phyloP scores from a whole-genome alignment of 1,140 invertebrate genomes.

The Cataglyphis hispanica region DNA sequence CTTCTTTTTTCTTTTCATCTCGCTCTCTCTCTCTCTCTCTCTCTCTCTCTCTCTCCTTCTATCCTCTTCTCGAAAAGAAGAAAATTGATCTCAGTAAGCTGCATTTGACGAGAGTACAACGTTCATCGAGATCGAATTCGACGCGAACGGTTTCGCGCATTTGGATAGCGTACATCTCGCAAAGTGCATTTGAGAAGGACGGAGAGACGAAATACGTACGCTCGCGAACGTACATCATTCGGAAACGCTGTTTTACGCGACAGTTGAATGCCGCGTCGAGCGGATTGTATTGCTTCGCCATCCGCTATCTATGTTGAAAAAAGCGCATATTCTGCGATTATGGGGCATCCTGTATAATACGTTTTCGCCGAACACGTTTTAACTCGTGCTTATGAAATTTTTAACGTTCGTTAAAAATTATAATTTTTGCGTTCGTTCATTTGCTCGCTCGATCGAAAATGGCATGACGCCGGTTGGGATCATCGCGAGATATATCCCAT shows the following conservation, averaged over 20 bases:
- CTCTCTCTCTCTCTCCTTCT: neutral
- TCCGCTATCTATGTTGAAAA: neutral
- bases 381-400: constrained; percentile 41
- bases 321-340: neutral
- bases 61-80: no score
- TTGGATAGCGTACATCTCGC: constrained; percentile 10
- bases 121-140: constrained; percentile 57
- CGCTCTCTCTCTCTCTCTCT: neutral
- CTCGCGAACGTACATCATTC: constrained; percentile 12
- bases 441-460: constrained; percentile 32
- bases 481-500: constrained; percentile 7
- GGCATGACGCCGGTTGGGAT: constrained; percentile 45
- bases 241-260: constrained; percentile 31
- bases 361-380: neutral
- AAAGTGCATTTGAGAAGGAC: constrained; percentile 15
- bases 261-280: neutral
- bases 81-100: constrained; percentile 57
- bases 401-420: no score
- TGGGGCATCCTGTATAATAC: neutral
- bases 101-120: constrained; percentile 52
- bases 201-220: neutral
- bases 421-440: neutral
- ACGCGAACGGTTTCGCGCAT: constrained; percentile 29
- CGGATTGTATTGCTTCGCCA: neutral
- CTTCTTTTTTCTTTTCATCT: neutral